Conservation (phyloP, 2,113 vertebrate species). For the Hydrochoerus hydrochaeris region DNA sequence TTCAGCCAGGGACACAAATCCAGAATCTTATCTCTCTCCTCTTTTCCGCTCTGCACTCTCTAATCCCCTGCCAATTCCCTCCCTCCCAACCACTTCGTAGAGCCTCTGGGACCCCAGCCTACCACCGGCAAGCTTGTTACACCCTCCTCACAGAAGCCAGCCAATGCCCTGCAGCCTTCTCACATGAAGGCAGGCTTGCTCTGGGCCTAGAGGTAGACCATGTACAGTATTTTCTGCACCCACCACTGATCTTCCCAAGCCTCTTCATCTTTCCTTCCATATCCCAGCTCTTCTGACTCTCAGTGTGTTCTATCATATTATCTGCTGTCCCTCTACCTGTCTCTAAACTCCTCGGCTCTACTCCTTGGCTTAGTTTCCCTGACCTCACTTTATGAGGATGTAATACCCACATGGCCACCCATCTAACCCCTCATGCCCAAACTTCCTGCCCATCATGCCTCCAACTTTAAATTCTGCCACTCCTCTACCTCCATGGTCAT, state of each 20-base stretch:
- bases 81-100: not conserved
- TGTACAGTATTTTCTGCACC: not conserved
- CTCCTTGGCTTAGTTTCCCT: not conserved
- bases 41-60: not conserved
- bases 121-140: not conserved
- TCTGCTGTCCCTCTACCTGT: not conserved
- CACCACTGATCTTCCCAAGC: not conserved
- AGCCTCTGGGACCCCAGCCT: not conserved
- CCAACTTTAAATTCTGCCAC: not conserved
- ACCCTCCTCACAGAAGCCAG: not conserved
- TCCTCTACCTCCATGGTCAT: fast-evolving
- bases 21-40: not conserved
- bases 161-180: not conserved
- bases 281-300: not conserved
- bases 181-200: not conserved
- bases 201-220: not conserved
- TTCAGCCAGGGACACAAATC: not conserved
- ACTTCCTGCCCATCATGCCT: not conserved
- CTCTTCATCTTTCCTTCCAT: not conserved
- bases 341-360: not conserved
- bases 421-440: not conserved
- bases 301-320: not conserved
- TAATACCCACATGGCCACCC: not conserved
- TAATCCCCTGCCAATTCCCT: not conserved
- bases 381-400: not conserved